Base-by-base conservation (phyloP, 92 coral and sea anemone species). In the Palythoa caribaeorum region DNA sequence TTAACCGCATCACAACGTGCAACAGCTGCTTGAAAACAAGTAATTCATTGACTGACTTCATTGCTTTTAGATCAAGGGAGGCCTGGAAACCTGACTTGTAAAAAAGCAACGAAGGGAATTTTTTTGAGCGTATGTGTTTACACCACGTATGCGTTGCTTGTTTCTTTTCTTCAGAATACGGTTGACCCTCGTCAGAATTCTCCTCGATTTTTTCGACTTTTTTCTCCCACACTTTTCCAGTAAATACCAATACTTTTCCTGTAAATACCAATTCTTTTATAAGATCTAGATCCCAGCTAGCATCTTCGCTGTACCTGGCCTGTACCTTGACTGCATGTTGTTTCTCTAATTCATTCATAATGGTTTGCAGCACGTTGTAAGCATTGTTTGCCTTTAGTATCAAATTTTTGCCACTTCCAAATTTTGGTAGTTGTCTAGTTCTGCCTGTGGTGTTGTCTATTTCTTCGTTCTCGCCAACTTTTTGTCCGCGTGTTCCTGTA, bases 161-260 rank as follows among this genome's bases (percentile, higher is more conserved):
- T 19, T 0, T 40, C 14, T 78, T 38, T 38, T 78, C 70, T 5
- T 78, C 83, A 35, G 83, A 17, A 37, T 14, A 55, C 83, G 38
- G 83, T 20, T 78, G 51, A 37, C 15, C 83, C 1, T 78, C 71
- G 11, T 78, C 83, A 14, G 69, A 53, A 63, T 78, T 78, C 11
- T 6, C 70, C 59, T 78, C 70, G 50, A 78, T 78, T 39, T 37
- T 60, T 1, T 9, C 38, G 28, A 5, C 83, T 38, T 55, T 57
- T 14, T 5, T 50, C 17, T 37, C 69, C 2, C 50, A 7, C 69
- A 20, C 9, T 4, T 78, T 63, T 38, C n/a, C 44, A 1, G 20
- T 15, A 47, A 73, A 7, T 28, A 28, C 28, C 28, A 28, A 28
- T 28, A 28, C 28, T 28, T 28, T 28, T 28, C 28, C 28, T 28